Base-by-base conservation (phyloP, 1,140 invertebrate species). In the Charaxes varanes region DNA sequence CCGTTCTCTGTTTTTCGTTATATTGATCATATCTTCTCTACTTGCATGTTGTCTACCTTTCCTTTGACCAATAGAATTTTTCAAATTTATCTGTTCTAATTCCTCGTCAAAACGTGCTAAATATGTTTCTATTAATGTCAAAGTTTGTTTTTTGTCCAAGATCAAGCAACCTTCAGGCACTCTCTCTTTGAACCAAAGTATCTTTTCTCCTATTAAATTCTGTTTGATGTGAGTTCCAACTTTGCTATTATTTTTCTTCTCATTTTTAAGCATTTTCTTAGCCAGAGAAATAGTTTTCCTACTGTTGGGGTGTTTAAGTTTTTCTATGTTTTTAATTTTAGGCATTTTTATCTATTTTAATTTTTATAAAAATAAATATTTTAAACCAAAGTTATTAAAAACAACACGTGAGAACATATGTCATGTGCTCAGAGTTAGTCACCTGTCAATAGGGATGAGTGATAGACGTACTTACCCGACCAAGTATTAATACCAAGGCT, bases 271-370 rank as follows among this genome's bases (percentile, higher is more conserved):
- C 6, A 88, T 77, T 62, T 91, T 89, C 63, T 89, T 92, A 2
- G 86, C 83, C 17, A 93, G 70, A 6, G 90, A 88, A 45, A 88
- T 85, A 1, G 90, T 90, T 83, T 93, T 93, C 50, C 92, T 86
- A 49, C 91, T 93, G 59, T 92, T 92, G 4, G 92, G 92, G 80
- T 94, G 92, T 59, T 91, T 92, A 32, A 87, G 84, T 68, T 90
- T 88, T 13, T 86, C 72, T 7, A 90, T 46, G 52, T 49, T 70
- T 30, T 63, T 84, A 30, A 62, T 32, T 47, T 77, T 78, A 22
- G 71, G 68, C 80, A 84, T 84, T 59, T 56, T 61, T 7, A 23
- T 22, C 4, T 11, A 4, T 7, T 27, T 5, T 35, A n/a, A n/a
- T n/a, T n/a, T n/a, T n/a, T n/a, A n/a, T n/a, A n/a, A n/a, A n/a